These are phyloP conservation scores for Collichthys lucidus DNA, from an alignment of 2,113 vertebrate genomes.

Conservation along the genomic window DNA sequence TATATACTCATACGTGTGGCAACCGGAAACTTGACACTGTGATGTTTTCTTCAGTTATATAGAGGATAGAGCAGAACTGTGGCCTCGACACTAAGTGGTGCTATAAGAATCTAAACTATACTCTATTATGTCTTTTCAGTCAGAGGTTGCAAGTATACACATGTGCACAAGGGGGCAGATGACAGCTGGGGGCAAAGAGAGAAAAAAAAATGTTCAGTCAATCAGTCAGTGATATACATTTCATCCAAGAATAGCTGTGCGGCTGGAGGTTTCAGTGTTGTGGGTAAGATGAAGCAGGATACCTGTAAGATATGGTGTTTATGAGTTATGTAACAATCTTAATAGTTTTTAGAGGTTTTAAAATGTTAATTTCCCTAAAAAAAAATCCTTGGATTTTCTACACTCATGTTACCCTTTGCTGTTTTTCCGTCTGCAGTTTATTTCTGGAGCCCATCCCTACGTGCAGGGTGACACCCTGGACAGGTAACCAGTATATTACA, in stretches of 20 bases:
- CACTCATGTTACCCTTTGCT: background rate
- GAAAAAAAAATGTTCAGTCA: background rate
- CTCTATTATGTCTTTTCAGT: background rate
- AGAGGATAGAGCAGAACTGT: background rate
- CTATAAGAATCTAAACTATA: background rate
- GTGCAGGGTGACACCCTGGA: background rate
- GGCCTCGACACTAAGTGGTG: background rate
- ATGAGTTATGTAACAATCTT: no score
- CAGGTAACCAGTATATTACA: background rate
- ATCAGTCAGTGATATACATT: background rate
- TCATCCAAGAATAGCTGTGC: background rate
- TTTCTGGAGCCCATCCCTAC: background rate
- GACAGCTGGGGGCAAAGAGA: background rate
- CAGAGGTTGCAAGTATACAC: constrained; percentile 2
- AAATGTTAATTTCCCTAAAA: background rate
- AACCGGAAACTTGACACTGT: background rate
- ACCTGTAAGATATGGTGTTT: background rate
- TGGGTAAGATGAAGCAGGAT: background rate
- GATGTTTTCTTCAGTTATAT: no score
- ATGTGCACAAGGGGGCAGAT: background rate
- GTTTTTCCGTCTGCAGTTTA: background rate
- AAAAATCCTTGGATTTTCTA: background rate
- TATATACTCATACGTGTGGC: background rate
- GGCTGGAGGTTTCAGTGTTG: background rate
- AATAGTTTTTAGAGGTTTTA: no score